Conservation (phyloP, 1,140 invertebrate species). For the Belonocnema kinseyi region DNA sequence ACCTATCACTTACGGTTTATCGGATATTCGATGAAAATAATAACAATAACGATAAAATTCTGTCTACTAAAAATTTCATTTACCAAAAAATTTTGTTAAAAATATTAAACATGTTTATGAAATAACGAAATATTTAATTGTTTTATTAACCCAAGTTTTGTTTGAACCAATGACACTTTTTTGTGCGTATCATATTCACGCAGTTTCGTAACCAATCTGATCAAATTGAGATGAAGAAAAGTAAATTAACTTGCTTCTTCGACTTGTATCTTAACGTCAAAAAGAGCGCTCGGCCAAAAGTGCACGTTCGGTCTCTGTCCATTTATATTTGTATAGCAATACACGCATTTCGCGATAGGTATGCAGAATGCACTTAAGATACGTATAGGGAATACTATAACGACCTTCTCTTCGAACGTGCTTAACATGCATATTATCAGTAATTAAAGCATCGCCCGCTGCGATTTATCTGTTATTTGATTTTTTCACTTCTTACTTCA, state of each 20-base stretch:
- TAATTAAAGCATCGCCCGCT: conserved; percentile 2
- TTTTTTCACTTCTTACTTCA: not conserved
- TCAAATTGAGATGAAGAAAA: not conserved
- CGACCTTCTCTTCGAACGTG: not conserved
- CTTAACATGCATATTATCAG: not conserved
- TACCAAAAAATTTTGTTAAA: too few relatives aligned
- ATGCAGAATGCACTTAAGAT: not conserved
- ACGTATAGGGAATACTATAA: not conserved
- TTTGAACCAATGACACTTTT: too few relatives aligned
- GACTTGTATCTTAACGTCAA: not conserved
- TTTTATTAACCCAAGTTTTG: too few relatives aligned
- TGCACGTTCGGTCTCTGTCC: not conserved
- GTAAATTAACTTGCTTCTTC: not conserved
- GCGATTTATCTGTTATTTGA: not conserved
- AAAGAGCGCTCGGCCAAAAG: not conserved
- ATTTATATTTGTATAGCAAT: not conserved
- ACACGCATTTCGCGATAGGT: not conserved
- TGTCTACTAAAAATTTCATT: too few relatives aligned
- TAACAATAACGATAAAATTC: too few relatives aligned
- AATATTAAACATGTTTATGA: too few relatives aligned
- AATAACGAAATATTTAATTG: too few relatives aligned
- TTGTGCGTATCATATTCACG: too few relatives aligned
- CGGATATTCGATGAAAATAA: too few relatives aligned
- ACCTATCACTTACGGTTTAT: too few relatives aligned
- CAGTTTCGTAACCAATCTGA: too few relatives aligned